Conservation (phyloP, 1,140 invertebrate genomes). For the Musca domestica region DNA sequence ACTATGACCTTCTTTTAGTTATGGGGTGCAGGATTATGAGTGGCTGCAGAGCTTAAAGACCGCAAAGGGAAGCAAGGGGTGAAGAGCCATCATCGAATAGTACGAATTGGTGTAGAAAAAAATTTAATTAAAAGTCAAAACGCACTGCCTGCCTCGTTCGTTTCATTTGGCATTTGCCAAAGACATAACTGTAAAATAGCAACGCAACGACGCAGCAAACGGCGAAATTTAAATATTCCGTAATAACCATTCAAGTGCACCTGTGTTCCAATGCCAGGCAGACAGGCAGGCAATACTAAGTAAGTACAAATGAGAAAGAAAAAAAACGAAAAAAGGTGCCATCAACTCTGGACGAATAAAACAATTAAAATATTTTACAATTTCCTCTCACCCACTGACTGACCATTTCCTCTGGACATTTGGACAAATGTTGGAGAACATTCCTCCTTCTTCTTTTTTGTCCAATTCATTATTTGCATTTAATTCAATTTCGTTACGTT, state of each 20-base stretch:
- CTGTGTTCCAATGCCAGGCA: background rate
- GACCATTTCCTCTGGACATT: too few relatives aligned
- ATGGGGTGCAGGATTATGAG: too few relatives aligned
- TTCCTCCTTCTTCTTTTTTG: too few relatives aligned
- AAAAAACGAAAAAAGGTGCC: background rate
- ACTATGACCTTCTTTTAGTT: slow-evolving; percentile 4
- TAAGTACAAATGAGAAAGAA: background rate
- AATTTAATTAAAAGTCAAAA: slow-evolving; percentile 16
- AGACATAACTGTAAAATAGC: background rate
- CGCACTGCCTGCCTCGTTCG: background rate
- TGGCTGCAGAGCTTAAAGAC: too few relatives aligned
- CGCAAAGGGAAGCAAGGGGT: too few relatives aligned
- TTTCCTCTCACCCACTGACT: too few relatives aligned
- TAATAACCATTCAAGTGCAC: slow-evolving; percentile 17
- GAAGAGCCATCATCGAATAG: too few relatives aligned
- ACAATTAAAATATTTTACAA: too few relatives aligned
- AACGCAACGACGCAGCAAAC: background rate
- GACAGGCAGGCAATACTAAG: background rate
- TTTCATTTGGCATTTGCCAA: background rate
- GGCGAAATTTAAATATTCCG: slow-evolving; percentile 7
- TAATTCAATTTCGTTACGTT: too few relatives aligned
- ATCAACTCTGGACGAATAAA: too few relatives aligned
- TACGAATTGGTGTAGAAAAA: slow-evolving; percentile 7
- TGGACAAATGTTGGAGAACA: too few relatives aligned
- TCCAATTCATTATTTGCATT: too few relatives aligned